Evolutionary conservation across 1,140 invertebrate genomes (phyloP).

Genomic region (Caenorhabditis latens): DNA sequence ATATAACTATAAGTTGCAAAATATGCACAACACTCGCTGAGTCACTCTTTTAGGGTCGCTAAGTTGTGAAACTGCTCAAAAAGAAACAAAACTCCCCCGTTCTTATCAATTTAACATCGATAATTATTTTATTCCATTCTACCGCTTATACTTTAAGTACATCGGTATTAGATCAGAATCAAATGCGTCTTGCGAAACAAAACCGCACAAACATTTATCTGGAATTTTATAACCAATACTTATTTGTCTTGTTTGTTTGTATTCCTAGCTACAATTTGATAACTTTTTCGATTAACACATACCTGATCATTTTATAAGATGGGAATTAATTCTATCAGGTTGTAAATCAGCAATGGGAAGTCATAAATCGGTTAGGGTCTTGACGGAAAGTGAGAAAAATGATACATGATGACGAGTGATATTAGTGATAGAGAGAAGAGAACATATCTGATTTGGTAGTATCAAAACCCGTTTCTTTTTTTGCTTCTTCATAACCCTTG

Average conservation of each 20-base stretch:
- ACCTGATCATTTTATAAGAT: conserved; percentile 47
- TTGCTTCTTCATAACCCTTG: conserved; percentile 1
- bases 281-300: background rate
- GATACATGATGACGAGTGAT: conserved; percentile 43
- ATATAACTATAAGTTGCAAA: too few relatives aligned
- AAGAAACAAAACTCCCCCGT: conserved; percentile 20
- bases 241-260: background rate
- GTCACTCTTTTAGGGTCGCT: background rate
- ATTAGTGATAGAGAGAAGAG: conserved; percentile 25
- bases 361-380: conserved; percentile 53
- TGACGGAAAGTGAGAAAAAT: conserved; percentile 43
- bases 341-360: conserved; percentile 44
- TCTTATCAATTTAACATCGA: conserved; percentile 15
- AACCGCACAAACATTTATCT: too few relatives aligned
- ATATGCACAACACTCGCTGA: background rate
- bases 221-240: background rate
- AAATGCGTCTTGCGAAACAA: conserved; percentile 5
- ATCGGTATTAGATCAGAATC: conserved; percentile 51
- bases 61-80: background rate
- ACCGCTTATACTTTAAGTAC: conserved; percentile 42
- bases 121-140: conserved; percentile 53
- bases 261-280: background rate
- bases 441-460: conserved; percentile 8
- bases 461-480: conserved; percentile 26
- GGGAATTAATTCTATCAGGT: background rate